Percentiles rank a stretch among this genome's conserved stretches.
These are phyloP conservation scores for Meganola albula DNA, from an alignment of 2,888 invertebrate genomes.

Conservation along the genomic window DNA sequence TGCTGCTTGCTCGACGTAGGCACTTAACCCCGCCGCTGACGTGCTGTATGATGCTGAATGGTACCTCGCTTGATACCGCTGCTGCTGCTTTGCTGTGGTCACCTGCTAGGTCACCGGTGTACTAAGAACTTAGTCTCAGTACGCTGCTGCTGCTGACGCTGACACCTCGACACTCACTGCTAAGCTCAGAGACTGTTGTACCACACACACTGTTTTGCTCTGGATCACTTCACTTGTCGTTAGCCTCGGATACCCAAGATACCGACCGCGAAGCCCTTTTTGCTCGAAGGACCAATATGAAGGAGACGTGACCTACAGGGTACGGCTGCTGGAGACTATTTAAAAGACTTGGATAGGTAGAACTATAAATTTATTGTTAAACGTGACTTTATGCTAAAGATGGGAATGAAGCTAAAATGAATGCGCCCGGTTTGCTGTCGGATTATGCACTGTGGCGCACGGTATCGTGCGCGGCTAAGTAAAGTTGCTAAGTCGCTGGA, in stretches of 20 bases:
- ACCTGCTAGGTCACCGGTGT: background rate
- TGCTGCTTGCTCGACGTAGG: background rate
- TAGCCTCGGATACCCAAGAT: background rate
- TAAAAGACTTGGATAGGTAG: background rate
- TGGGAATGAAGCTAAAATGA: background rate
- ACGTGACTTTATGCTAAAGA: background rate
- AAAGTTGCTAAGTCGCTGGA: background rate
- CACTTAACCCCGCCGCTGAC: background rate
- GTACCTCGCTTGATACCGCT: background rate
- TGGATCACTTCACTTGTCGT: background rate
- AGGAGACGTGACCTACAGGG: background rate
- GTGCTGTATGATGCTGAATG: background rate
- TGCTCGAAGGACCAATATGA: constrained; percentile 1
- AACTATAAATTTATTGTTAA: background rate
- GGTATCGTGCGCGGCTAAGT: background rate
- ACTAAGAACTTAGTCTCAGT: background rate
- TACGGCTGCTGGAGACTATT: background rate
- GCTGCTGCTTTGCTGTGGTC: background rate
- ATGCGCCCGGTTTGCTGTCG: background rate
- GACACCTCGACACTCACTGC: background rate
- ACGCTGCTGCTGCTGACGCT: background rate
- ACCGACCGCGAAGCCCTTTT: background rate
- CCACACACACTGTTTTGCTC: background rate
- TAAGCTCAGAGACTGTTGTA: background rate
- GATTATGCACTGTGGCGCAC: background rate